Evolutionary conservation across 2,797 vertebrate species (phyloP), one percentile per base, ranked within the genome.

Genomic region (Phoxinus dragarum): DNA sequence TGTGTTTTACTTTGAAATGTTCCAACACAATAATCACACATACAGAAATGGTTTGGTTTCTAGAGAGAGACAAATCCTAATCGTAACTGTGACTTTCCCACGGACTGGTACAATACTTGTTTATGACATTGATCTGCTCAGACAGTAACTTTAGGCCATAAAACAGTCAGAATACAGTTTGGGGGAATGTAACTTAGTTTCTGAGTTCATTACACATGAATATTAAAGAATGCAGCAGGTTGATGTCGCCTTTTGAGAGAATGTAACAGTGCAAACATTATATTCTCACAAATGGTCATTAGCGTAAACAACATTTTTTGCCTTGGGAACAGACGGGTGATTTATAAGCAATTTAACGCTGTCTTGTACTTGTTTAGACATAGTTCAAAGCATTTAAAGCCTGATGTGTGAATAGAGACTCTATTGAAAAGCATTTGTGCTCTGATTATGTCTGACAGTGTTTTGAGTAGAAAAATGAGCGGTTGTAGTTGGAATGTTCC

Each of bases 251-350:
- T 54, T 79, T 76, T 77, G 73, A 77, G 54, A 36, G 66, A 82
- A 80, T 49, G 54, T 86, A 79, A 87, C 44, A 64, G 80, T 78
- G 71, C 83, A 82, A 89, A 66, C 84, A 72, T 66, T 82, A 47
- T 36, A 68, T 71, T 67, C 44, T 76, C 61, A 67, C 82, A 42
- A 68, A 76, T 3, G 12, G 34, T 40, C 17, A 42, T 66, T 69
- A 47, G 27, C 42, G 9, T 23, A 64, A 34, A 72, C 78, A 72
- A 67, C 21, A 1, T 11, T 17, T 71, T 42, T 81, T 16, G n/a
- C 34, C 82, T 47, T 81, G 34, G 47, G 34, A 78, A 82, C 38
- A 73, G 19, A 85, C 2, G 47, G 17, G 68, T 40, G 21, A 80
- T 72, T 72, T 54, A 34, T 11, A 42, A 52, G 27, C 68, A 74